Conservation (phyloP, 2,113 vertebrate species). For the Smithornis capensis region DNA sequence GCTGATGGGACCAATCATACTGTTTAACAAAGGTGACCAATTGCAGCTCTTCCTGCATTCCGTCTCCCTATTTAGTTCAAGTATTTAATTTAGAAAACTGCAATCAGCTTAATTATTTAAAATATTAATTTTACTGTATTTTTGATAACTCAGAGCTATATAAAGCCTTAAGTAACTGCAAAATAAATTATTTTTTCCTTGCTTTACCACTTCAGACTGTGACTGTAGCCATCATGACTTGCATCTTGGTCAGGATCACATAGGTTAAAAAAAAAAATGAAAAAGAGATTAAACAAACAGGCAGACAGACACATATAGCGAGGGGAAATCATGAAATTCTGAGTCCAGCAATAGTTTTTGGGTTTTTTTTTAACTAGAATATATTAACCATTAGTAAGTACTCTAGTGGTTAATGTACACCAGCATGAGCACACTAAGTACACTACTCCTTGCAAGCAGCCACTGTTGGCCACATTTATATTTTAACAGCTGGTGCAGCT, state of each 20-base stretch:
- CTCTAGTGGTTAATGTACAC: background rate
- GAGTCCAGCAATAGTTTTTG: background rate
- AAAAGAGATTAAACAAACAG: background rate
- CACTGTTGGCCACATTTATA: background rate
- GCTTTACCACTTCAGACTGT: background rate
- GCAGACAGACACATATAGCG: background rate
- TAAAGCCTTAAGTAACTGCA: background rate
- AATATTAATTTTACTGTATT: background rate
- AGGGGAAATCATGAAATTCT: background rate
- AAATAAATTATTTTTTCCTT: background rate
- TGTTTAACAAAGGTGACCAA: slow-evolving; percentile 9
- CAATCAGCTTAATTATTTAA: background rate
- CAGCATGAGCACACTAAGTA: background rate
- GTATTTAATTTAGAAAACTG: slow-evolving; percentile 2
- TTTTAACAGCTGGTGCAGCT: background rate
- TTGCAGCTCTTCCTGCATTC: background rate
- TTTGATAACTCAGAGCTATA: background rate
- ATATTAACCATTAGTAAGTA: background rate
- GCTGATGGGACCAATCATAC: background rate
- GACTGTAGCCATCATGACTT: background rate
- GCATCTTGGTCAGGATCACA: background rate
- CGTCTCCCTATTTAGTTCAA: background rate
- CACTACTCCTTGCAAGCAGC: background rate
- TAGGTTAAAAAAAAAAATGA: rapidly evolving
- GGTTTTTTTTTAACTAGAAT: background rate